Conservation (phyloP, 2,113 vertebrate genomes). For the Aphyosemion australe region DNA sequence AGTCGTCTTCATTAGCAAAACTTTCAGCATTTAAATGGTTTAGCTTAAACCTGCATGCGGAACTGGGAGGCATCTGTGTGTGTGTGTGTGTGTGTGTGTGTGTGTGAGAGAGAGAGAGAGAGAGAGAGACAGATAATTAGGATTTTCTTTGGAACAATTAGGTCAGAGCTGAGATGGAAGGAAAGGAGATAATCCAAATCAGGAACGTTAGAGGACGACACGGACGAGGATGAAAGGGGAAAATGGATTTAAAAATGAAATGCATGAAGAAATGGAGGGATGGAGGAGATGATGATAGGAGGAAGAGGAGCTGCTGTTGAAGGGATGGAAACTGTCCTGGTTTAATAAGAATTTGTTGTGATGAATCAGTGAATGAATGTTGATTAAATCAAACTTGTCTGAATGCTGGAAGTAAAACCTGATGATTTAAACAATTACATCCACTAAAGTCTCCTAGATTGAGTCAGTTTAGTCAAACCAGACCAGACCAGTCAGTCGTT, state of each 20-base stretch:
- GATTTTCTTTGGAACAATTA: conserved; percentile 6
- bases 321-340: background rate
- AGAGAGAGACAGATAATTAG: background rate
- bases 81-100: background rate
- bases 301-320: background rate
- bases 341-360: background rate
- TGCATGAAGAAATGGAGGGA: background rate
- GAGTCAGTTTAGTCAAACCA: too few species aligned
- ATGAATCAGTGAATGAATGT: background rate
- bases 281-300: background rate
- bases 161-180: background rate
- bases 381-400: too few species aligned
- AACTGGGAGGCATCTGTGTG: conserved; percentile 27
- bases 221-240: background rate
- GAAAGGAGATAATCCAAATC: background rate
- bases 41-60: conserved; percentile 4
- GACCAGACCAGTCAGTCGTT: too few species aligned
- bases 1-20: too few species aligned
- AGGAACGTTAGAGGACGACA: too few species aligned
- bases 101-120: too few species aligned
- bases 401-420: too few species aligned
- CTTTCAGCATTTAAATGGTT: too few species aligned
- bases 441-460: too few species aligned
- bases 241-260: background rate
- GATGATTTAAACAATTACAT: too few species aligned